Evolutionary conservation across 2,888 invertebrate genomes (phyloP), one percentile per base, ranked within the genome.

Genomic region (Lasioglossum leucozonium): DNA sequence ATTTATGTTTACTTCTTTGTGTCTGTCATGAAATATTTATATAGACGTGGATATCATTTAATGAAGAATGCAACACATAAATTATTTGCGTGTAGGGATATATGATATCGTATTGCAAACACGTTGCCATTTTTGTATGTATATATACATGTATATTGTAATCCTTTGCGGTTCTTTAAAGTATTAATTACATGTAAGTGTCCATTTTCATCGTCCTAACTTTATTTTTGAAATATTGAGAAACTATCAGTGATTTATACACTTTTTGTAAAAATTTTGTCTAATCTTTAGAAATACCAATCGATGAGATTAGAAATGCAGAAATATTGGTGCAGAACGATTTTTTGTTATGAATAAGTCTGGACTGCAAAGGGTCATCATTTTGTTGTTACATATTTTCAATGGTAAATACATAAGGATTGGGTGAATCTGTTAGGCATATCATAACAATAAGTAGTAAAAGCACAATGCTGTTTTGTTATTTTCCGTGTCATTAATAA

Each of bases 361-460:
- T 83, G 71, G 55, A 80, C 72, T 79, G 72, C 76, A 77, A 80
- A 85, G 69, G 22, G 30, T 77, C 13, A 34, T 44, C 72, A 58
- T 40, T 72, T 67, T 51, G 65, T 81, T 69, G 30, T 72, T 72
- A 42, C 58, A 58, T 72, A 72, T 47, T 72, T 79, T 42, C 55
- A 42, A 37, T 65, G 16, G 40, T 77, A 51, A 81, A 51, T 69
- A 44, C 83, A 75, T 77, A 78, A 79, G 42, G 51, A 77, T 79
- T 81, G 44, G 67, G 62, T 76, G 72, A 83, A 84, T 78, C 67
- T 80, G 71, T 82, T 74, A 69, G 34, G 79, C 84, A 87, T 87
- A 87, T 87, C 84, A 82, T 84, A 77, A 79, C 44, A 81, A 55
- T 78, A 77, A 79, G 42, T 73, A 58, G n/a, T n/a, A 42, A 81